Evolutionary conservation across 2,888 invertebrate genomes (phyloP), one percentile per base, ranked within the genome.

Genomic region (Sipunculus nudus): DNA sequence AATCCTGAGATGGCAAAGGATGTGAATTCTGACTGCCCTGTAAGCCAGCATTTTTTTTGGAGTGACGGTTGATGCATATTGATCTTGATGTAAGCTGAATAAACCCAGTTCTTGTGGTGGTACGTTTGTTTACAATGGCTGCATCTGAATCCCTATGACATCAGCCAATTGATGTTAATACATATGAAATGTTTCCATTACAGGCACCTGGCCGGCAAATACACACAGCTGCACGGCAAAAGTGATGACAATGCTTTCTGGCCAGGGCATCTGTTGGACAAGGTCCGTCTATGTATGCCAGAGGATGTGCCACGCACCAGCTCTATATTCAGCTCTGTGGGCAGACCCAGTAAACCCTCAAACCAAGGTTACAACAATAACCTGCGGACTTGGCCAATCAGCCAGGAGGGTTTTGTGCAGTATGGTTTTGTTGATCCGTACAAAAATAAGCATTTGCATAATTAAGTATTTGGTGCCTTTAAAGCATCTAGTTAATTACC

Each of bases 211-310:
- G 68, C 71, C 26, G 62, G 67, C 2, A 59, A 70, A 5, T 78
- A 76, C 57, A 67, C 66, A 28, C 67, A 72, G 35, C 48, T 76
- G 1, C 71, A 74, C 57, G 72, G 74, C 3, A 39, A 31, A 29
- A 67, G 59, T 21, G 65, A 76, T 31, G 29, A 46, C 26, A 75
- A 76, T 45, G 75, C 73, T 1, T 80, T 77, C 67, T 82, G 82
- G 82, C 80, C 82, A 2, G 80, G 80, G 2, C 75, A 77, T 39
- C 65, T 82, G 39, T 68, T 80, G 53, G 74, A 81, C 62, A 80
- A 79, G 61, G 46, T 82, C 5, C 65, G 75, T 16, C 65, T 81
- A 4, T 77, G 73, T 57, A 75, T 81, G 74, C 75, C 75, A 5
- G 68, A 74, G 4, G 54, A 56, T 16, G 60, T 61, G 5, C 31